phyloP scores from a whole-genome alignment of 2,113 vertebrate species.

The Coptodon rendalli region DNA sequence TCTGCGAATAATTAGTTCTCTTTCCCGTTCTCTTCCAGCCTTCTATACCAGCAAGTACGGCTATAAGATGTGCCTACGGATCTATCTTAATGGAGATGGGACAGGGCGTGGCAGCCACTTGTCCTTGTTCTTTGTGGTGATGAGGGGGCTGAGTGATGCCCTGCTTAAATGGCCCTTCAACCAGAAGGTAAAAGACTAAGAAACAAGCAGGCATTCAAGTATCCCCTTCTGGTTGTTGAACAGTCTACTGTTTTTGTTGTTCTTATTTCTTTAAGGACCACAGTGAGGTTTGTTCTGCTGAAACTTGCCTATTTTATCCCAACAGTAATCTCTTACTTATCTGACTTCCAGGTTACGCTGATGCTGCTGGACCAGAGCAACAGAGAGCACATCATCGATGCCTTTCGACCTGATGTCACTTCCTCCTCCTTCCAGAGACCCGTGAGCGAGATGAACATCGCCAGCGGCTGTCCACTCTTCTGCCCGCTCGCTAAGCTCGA shows the following conservation, averaged over 20 bases:
- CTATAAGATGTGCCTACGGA: slow-evolving; percentile 78
- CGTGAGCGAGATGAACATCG: slow-evolving; percentile 93
- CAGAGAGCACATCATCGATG: slow-evolving; percentile 94
- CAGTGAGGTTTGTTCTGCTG: background rate
- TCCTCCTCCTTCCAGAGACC: slow-evolving; percentile 96
- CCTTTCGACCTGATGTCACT: slow-evolving; percentile 87
- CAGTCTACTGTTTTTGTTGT: background rate
- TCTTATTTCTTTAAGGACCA: background rate
- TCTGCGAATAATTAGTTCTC: background rate
- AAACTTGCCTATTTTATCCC: background rate
- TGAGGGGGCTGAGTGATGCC: slow-evolving; percentile 73
- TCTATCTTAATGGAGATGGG: slow-evolving; percentile 79
- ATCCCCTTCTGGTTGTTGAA: background rate
- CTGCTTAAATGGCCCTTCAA: slow-evolving; percentile 72
- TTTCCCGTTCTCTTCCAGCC: slow-evolving; percentile 59
- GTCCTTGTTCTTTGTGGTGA: slow-evolving; percentile 75
- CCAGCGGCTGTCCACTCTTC: slow-evolving; percentile 96
- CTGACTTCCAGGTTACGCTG: slow-evolving; percentile 81
- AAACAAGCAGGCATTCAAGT: background rate
- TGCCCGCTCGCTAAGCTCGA: slow-evolving; percentile 91
- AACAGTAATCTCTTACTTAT: background rate
- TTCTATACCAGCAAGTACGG: slow-evolving; percentile 79
- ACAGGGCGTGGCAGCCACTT: slow-evolving; percentile 74
- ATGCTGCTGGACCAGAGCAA: slow-evolving; percentile 98
- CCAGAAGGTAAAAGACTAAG: slow-evolving; percentile 64